phyloP scores from a whole-genome alignment of 2,113 vertebrate species.

The Dinomys branickii region DNA sequence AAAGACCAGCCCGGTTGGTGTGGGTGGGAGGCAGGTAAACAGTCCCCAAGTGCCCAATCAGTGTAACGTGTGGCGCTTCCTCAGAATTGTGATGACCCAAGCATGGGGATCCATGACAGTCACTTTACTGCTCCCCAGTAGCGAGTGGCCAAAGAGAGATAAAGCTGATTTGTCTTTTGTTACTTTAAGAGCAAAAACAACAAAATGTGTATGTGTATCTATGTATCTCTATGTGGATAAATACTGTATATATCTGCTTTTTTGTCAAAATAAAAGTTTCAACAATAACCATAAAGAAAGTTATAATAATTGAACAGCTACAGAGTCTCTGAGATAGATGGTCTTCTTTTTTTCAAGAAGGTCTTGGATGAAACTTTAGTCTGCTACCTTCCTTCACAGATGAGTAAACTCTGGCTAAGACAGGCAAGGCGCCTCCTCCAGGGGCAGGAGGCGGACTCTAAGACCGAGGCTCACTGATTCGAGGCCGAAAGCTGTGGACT shows the following conservation, averaged over 20 bases:
- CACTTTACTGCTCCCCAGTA: not conserved
- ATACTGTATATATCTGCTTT: not conserved
- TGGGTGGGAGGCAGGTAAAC: not conserved
- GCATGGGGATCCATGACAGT: not conserved
- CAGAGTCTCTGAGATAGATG: not conserved
- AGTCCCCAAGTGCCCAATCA: not conserved
- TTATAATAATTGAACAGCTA: not conserved
- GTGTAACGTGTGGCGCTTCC: not conserved
- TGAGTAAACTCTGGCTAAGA: not conserved
- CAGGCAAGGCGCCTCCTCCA: not conserved
- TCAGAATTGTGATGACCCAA: not conserved
- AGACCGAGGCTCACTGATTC: not conserved
- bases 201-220: not conserved
- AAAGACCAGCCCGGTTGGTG: conserved; percentile 54
- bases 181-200: not conserved
- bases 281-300: not conserved
- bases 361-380: not conserved
- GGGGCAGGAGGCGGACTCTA: not conserved
- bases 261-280: not conserved
- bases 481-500: not conserved
- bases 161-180: not conserved
- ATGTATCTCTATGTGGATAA: no score
- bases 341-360: not conserved
- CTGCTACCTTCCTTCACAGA: not conserved
- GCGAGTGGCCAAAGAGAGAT: not conserved